Conservation (phyloP, 2,797 vertebrate species). For the Notoglanidium macrostoma region DNA sequence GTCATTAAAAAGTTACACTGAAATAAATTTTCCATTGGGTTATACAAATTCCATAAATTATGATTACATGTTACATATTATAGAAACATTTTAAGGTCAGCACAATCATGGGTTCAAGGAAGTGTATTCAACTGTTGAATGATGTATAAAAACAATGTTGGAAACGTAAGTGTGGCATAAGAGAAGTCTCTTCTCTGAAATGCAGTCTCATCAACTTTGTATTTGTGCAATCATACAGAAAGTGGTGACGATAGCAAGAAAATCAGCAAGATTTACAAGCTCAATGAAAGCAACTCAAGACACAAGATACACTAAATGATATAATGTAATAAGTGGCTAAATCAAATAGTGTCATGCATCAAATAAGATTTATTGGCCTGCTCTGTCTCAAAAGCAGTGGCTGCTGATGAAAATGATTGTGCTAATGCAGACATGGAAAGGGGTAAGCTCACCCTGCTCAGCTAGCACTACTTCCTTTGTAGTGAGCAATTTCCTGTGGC, state of each 20-base stretch:
- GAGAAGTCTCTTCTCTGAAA: background rate
- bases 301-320: slow-evolving; percentile 71
- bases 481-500: slow-evolving; percentile 48
- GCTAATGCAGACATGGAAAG: slow-evolving; percentile 54
- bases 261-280: slow-evolving; percentile 67
- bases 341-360: slow-evolving; percentile 72
- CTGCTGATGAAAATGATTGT: slow-evolving; percentile 70
- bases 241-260: slow-evolving; percentile 62
- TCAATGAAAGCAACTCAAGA: slow-evolving; percentile 63
- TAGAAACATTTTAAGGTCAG: background rate
- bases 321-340: slow-evolving; percentile 72
- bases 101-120: background rate
- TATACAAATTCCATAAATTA: background rate
- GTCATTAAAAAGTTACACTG: background rate
- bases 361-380: slow-evolving; percentile 74
- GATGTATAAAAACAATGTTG: background rate
- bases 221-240: slow-evolving; percentile 66
- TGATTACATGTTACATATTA: background rate
- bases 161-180: background rate
- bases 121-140: background rate
- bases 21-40: background rate
- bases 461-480: slow-evolving; percentile 53
- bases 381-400: slow-evolving; percentile 63
- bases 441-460: slow-evolving; percentile 54
- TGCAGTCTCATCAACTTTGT: slow-evolving; percentile 30